These are phyloP conservation scores for Rhagonycha lutea DNA, from an alignment of 2,888 invertebrate genomes.

Conservation along the genomic window DNA sequence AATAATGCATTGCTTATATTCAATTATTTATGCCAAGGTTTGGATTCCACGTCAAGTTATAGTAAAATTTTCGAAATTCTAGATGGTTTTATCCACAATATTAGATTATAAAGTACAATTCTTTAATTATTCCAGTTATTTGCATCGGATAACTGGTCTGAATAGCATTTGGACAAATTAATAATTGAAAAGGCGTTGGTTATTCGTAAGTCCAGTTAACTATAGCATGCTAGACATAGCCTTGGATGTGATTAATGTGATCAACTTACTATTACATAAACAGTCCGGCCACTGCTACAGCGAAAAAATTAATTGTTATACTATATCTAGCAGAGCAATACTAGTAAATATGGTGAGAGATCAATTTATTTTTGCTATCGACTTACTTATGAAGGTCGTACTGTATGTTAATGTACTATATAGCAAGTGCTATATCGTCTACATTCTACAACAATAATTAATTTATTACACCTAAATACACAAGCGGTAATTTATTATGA, in stretches of 20 bases:
- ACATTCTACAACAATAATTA: not conserved
- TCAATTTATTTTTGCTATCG: constrained; percentile 11
- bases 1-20: too few species aligned
- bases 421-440: not conserved
- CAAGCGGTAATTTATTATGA: not conserved
- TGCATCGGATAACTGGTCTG: not conserved
- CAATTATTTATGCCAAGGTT: not conserved
- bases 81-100: not conserved
- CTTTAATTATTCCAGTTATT: not conserved
- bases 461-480: not conserved
- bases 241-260: constrained; percentile 32
- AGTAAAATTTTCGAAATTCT: not conserved
- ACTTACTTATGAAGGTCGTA: constrained; percentile 45
- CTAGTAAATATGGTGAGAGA: constrained; percentile 1
- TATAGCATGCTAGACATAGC: constrained; percentile 21
- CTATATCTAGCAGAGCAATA: not conserved
- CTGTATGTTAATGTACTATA: constrained; percentile 43
- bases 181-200: constrained; percentile 49
- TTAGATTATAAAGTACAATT: not conserved
- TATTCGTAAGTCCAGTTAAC: constrained; percentile 1
- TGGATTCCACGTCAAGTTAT: not conserved
- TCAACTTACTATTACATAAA: constrained; percentile 29
- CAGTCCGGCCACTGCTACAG: constrained; percentile 7
- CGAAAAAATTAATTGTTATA: constrained; percentile 15
- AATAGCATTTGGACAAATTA: constrained; percentile 33